Evolutionary conservation across 2,888 invertebrate species (phyloP).

Genomic region (Peribatodes rhomboidaria): DNA sequence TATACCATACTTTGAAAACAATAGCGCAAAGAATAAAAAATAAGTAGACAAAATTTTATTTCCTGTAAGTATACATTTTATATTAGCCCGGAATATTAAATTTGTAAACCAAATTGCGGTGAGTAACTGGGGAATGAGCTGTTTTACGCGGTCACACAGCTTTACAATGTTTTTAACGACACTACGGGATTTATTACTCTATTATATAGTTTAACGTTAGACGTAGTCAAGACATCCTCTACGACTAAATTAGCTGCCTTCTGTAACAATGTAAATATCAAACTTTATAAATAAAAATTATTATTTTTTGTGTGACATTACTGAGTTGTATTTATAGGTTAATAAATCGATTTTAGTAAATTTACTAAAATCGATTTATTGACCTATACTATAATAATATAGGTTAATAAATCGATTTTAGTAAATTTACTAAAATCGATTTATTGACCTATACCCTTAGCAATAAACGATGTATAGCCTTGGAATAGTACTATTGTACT

Average conservation of each 20-base stretch:
- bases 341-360: too few relatives aligned
- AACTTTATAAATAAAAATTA: too few relatives aligned
- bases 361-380: too few relatives aligned
- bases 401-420: too few relatives aligned
- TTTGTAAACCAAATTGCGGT: slow-evolving; percentile 49
- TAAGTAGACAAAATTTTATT: neutral
- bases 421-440: too few relatives aligned
- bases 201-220: slow-evolving; percentile 42
- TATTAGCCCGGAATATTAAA: slow-evolving; percentile 7
- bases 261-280: slow-evolving; percentile 9
- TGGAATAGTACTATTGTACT: too few relatives aligned
- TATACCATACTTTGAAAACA: neutral
- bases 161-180: slow-evolving; percentile 71
- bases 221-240: slow-evolving; percentile 43
- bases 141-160: slow-evolving; percentile 55
- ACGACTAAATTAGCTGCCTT: slow-evolving; percentile 20
- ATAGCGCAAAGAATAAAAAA: neutral
- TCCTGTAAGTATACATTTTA: neutral
- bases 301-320: too few relatives aligned
- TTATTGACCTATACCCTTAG: too few relatives aligned
- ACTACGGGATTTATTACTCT: slow-evolving; percentile 57
- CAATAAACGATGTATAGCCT: too few relatives aligned
- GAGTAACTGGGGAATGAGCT: slow-evolving; percentile 59
- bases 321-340: too few relatives aligned
- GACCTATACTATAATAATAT: too few relatives aligned